Percentiles rank a stretch among this genome's conserved stretches.
Conservation (phyloP, 23 tunicate species). For the Ciona savignyi region DNA sequence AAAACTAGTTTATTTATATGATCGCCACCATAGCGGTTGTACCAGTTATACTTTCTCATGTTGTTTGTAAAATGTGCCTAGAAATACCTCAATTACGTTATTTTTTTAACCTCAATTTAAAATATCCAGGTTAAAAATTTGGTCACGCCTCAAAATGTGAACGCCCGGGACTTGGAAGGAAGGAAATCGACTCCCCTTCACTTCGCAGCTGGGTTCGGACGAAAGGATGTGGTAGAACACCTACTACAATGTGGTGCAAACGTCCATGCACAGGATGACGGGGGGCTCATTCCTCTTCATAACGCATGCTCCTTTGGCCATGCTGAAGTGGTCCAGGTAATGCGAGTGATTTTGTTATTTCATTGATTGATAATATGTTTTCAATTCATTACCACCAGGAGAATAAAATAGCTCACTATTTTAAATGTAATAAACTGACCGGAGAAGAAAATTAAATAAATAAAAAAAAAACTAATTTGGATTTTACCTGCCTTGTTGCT, state of each 20-base stretch:
- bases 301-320: conserved; percentile 99
- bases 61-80: too few species aligned
- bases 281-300: conserved; percentile 92
- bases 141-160: conserved; percentile 60
- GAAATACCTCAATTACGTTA: too few species aligned
- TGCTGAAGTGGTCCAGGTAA: conserved; percentile 97
- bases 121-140: conserved; percentile 78
- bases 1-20: too few species aligned
- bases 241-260: conserved; percentile 93
- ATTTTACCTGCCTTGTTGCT: not conserved
- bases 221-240: conserved; percentile 97
- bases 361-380: not conserved
- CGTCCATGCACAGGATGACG: conserved; percentile 97
- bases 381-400: not conserved
- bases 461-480: not conserved
- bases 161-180: conserved; percentile 83
- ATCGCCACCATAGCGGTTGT: too few species aligned
- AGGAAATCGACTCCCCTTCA: conserved; percentile 94
- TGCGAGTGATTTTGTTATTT: not conserved
- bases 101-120: too few species aligned
- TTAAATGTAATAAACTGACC: not conserved
- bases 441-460: not conserved
- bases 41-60: too few species aligned
- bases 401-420: not conserved
- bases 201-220: conserved; percentile 99